Evolutionary conservation across 2,888 invertebrate genomes (phyloP), one percentile per base, ranked within the genome.

Genomic region (Lomographa bimaculata): DNA sequence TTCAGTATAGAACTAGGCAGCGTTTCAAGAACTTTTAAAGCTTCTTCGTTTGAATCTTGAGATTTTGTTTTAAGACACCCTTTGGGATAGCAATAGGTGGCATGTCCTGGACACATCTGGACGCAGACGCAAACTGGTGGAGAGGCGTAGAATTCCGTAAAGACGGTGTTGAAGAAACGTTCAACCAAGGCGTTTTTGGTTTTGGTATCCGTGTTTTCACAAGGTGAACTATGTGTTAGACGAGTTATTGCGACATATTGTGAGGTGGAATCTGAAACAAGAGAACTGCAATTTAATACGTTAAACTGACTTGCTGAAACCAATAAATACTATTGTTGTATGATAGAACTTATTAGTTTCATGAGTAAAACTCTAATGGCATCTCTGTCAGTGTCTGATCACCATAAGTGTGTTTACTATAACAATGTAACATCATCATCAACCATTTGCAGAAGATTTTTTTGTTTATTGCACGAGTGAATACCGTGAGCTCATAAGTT

Each of bases 21-120:
- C 7, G 40, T 9, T 11, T 36, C 17, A 55, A 50, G 3, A 46
- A 35, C 21, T 51, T 63, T 20, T 55, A 60, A n/a, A 19, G 52
- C 1, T n/a, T 64, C 60, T 1, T 60, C 47, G 40, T 47, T 64
- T 38, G 9, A 19, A 2, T 8, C 5, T 1, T 4, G 5, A 3
- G 14, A 2, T 14, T 14, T 14, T 6, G 23, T 2, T 23, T 62
- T 79, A 1, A 82, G 54, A 33, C 86, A 86, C 0, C 80, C 79
- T 23, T 77, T 84, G 0, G 86, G 86, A 33, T 84, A 85, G 46
- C 86, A 86, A 48, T 85, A 86, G 0, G 80, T 80, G 0, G 83
- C 65, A 37, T 79, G 79, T 0, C 71, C 64, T 0, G 46, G 35
- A 19, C 86, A 85, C 77, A 84, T 82, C 51, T 82, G 79, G 0